These are phyloP conservation scores for Cladorhizidae sp. DNA, from an alignment of 37 sponge, comb jelly and placozoan species.

Conservation along the genomic window DNA sequence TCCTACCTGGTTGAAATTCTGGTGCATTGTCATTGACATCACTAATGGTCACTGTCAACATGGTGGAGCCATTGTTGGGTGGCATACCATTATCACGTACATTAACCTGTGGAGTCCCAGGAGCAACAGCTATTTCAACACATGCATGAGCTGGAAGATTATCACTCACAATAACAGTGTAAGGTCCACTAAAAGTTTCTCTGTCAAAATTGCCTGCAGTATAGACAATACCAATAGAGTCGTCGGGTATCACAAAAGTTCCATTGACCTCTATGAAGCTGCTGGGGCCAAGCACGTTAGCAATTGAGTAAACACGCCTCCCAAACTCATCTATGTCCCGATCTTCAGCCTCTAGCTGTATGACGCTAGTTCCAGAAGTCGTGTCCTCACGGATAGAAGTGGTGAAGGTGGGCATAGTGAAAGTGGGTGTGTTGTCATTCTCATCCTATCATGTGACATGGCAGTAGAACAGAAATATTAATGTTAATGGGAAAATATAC, in stretches of 20 bases:
- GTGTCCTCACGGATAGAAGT: constrained; percentile 28
- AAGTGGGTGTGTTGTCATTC: constrained; percentile 41
- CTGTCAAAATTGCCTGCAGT: constrained; percentile 37
- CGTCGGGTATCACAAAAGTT: constrained; percentile 14
- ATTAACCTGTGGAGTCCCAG: constrained; percentile 10
- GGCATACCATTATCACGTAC: constrained; percentile 32
- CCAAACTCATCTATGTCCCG: constrained; percentile 22
- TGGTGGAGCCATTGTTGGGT: constrained; percentile 4
- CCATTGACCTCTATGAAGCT: neutral
- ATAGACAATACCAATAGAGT: neutral
- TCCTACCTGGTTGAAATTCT: constrained; percentile 14
- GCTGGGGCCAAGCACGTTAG: neutral
- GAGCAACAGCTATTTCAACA: neutral
- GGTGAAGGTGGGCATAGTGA: constrained; percentile 17
- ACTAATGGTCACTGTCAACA: constrained; percentile 15
- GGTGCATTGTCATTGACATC: constrained; percentile 57
- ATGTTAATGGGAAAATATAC: neutral
- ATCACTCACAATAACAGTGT: constrained; percentile 32
- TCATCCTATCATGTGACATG: constrained; percentile 14
- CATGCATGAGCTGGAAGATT: neutral
- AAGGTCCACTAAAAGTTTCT: constrained; percentile 22
- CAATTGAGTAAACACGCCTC: constrained; percentile 13
- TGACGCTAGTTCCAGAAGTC: neutral
- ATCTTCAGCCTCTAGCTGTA: constrained; percentile 24
- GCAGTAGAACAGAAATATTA: neutral